Conservation (phyloP, 2,797 vertebrate species). For the Hoplostethus atlanticus region DNA sequence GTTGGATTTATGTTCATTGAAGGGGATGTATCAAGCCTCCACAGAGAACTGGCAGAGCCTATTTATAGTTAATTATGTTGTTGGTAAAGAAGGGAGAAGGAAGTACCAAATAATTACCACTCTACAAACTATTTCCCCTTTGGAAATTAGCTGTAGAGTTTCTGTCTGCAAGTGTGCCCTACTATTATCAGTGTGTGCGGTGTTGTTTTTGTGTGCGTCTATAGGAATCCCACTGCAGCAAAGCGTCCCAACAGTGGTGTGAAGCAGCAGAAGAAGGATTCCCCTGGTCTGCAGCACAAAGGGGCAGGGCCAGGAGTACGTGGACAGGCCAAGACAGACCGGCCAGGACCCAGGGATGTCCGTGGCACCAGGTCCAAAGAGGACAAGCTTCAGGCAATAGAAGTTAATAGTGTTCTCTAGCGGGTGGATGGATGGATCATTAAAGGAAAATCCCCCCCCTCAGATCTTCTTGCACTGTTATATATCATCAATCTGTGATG, state of each 20-base stretch:
- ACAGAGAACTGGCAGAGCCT: constrained; percentile 27
- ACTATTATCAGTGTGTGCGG: background rate
- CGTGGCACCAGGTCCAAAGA: constrained; percentile 89
- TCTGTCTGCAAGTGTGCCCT: constrained; percentile 6
- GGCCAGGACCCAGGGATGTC: constrained; percentile 78
- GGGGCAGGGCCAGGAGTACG: constrained; percentile 86
- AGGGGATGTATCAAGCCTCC: constrained; percentile 1
- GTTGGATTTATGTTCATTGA: constrained; percentile 9
- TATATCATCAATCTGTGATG: too few relatives aligned
- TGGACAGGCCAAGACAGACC: constrained; percentile 86
- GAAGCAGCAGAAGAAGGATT: constrained; percentile 91
- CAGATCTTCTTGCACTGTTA: too few relatives aligned
- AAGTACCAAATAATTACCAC: background rate
- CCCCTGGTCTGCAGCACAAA: constrained; percentile 88
- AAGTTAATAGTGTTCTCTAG: background rate
- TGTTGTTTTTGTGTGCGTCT: constrained; percentile 8
- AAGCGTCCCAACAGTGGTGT: constrained; percentile 88
- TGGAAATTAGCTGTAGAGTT: constrained; percentile 16
- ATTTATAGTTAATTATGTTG: constrained; percentile 15
- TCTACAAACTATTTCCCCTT: background rate
- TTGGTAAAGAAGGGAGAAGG: background rate
- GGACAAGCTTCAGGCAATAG: constrained; percentile 86
- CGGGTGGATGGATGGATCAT: too few relatives aligned
- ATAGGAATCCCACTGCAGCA: constrained; percentile 89
- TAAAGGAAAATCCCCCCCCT: too few relatives aligned